Conservation (phyloP, 1,140 invertebrate species). For the Sitodiplosis mosellana region DNA sequence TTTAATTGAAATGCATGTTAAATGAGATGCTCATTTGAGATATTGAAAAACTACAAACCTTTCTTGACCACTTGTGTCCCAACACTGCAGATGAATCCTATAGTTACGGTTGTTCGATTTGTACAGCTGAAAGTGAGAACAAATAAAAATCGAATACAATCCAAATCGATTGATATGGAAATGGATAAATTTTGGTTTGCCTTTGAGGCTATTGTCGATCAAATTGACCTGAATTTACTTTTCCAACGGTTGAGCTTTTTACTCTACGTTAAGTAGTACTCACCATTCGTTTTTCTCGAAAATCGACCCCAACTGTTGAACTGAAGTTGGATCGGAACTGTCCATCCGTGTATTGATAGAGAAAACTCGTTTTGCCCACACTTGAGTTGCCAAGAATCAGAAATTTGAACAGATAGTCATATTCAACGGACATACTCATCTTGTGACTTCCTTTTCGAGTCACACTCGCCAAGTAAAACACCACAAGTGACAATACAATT, state of each 20-base stretch:
- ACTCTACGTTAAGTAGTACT: slow-evolving; percentile 18
- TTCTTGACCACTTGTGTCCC: background rate
- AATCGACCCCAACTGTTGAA: slow-evolving; percentile 95
- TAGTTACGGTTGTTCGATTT: slow-evolving; percentile 60
- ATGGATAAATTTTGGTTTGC: no score
- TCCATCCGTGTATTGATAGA: slow-evolving; percentile 91
- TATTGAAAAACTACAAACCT: no score
- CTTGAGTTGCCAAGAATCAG: slow-evolving; percentile 85
- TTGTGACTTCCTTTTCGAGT: no score
- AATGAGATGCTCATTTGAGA: no score
- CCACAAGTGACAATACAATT: no score
- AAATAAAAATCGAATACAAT: slow-evolving; percentile 6
- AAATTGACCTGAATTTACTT: no score
- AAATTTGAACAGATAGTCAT: slow-evolving; percentile 95
- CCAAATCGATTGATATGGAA: no score
- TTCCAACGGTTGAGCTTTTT: no score
- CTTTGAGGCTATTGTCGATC: no score
- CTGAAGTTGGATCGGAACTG: slow-evolving; percentile 83
- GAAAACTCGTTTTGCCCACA: slow-evolving; percentile 82
- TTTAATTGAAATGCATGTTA: background rate
- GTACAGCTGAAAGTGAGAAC: slow-evolving; percentile 45
- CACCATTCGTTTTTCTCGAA: slow-evolving; percentile 89
- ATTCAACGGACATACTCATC: slow-evolving; percentile 42
- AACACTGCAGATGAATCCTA: slow-evolving; percentile 51
- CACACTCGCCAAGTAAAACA: no score